Conservation (phyloP, 2,797 vertebrate genomes). For the Onychomys arenicola region DNA sequence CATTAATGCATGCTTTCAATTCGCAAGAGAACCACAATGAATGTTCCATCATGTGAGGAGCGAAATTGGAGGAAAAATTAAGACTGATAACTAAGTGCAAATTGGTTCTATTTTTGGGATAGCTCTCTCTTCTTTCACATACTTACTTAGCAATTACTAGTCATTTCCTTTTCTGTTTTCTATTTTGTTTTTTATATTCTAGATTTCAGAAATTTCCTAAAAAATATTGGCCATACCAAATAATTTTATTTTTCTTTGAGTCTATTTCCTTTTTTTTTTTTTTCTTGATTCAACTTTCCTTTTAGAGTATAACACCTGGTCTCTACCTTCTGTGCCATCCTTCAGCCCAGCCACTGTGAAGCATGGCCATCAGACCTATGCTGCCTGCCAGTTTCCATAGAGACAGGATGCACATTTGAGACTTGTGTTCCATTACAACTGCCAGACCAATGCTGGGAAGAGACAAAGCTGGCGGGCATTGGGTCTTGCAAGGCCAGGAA, state of each 20-base stretch:
- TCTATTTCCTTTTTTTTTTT: not conserved
- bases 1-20: constrained; percentile 62
- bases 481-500: constrained; percentile 80
- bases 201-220: not conserved
- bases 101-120: constrained; percentile 46
- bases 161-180: not conserved
- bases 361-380: constrained; percentile 24
- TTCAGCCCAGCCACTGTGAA: constrained; percentile 66
- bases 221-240: not conserved
- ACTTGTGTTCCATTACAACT: constrained; percentile 58
- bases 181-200: not conserved
- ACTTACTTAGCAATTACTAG: not conserved
- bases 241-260: constrained; percentile 55
- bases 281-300: constrained; percentile 1
- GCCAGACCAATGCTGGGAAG: constrained; percentile 78
- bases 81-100: constrained; percentile 56
- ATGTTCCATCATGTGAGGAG: constrained; percentile 66
- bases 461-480: constrained; percentile 77
- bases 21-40: constrained; percentile 59
- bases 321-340: constrained; percentile 70
- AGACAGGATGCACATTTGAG: constrained; percentile 76
- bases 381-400: constrained; percentile 83
- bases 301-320: constrained; percentile 74
- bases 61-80: constrained; percentile 64
- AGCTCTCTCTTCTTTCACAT: not conserved